Evolutionary conservation across 2,797 vertebrate genomes (phyloP), one percentile per base, ranked within the genome.

Genomic region (Triplophysa bombifrons): DNA sequence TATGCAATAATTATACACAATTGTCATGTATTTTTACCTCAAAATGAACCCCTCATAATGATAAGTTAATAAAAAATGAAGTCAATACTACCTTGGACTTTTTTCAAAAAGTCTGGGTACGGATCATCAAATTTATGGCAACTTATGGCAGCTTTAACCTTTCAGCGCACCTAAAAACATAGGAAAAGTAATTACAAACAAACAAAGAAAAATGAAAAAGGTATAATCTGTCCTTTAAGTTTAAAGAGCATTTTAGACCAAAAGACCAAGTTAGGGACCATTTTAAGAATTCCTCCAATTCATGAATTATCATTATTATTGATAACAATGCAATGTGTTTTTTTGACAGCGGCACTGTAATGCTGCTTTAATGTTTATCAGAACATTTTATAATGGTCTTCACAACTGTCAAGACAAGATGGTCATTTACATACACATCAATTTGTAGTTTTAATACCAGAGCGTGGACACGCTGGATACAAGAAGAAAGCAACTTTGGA

Each of bases 401-500:
- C 12, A 3, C 22, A 58, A 67, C 66, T 30, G 30, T 30, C 30
- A 30, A 30, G 30, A 67, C 16, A 65, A 74, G 13, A 50, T 3
- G 50, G 22, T 22, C 44, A 7, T 41, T 64, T 64, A 64, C 27
- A 61, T 41, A 19, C 12, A 30, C 38, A 69, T 69, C 55, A 55
- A 58, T 77, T 34, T 48, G 66, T 27, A 51, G 41, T 51, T 61
- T 50, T 68, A 77, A 69, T 77, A 30, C 11, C 41, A 60, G n/a
- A 61, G 6, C 25, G 55, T 34, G 55, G 66, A 50, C 44, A 60
- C 5, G 10, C 30, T 46, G 3, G 14, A 22, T 22, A 14, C 25
- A 19, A 22, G 25, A 67, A 58, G 12, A 77, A 38, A 50, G 55
- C 55, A 9, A 2, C 17, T 60, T 53, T 68, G 25, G 25, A 27